Percentiles rank a stretch among this genome's conserved stretches.
Conservation (phyloP, 2,113 vertebrate genomes). For the Ascaphus truei region DNA sequence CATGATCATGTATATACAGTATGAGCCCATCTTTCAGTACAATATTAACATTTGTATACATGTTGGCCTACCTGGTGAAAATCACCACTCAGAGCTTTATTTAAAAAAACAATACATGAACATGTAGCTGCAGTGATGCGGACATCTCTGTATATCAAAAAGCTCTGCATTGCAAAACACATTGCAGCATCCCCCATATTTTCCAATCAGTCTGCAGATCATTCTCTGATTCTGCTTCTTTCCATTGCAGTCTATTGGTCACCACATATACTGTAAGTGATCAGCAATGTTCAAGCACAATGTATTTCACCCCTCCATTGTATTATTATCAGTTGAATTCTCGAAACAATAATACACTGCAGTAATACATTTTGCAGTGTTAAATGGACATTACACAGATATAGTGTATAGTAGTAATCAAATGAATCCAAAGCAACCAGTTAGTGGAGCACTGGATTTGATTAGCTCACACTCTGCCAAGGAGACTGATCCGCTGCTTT, state of each 20-base stretch:
- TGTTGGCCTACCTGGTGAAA: too few species aligned
- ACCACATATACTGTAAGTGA: background rate
- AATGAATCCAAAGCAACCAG: background rate
- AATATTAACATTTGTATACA: too few species aligned
- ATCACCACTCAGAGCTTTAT: too few species aligned
- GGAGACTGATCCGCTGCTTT: background rate
- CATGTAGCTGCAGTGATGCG: background rate
- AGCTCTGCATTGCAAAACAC: background rate
- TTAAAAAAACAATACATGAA: too few species aligned
- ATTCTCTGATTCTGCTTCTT: background rate
- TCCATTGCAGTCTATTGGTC: background rate
- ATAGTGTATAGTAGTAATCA: background rate
- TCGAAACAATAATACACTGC: too few species aligned
- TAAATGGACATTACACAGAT: too few species aligned
- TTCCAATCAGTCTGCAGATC: background rate
- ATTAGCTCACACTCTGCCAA: background rate
- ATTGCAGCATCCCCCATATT: slow-evolving; percentile 6
- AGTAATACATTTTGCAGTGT: too few species aligned
- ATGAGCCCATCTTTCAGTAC: too few species aligned
- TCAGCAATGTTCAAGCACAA: background rate
- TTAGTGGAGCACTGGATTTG: background rate
- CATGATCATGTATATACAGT: too few species aligned
- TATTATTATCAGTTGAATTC: too few species aligned
- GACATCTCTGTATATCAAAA: background rate
- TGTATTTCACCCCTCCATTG: too few species aligned